These are phyloP conservation scores for Protobothrops mucrosquamatus DNA, from an alignment of 2,113 vertebrate genomes.

Conservation along the genomic window DNA sequence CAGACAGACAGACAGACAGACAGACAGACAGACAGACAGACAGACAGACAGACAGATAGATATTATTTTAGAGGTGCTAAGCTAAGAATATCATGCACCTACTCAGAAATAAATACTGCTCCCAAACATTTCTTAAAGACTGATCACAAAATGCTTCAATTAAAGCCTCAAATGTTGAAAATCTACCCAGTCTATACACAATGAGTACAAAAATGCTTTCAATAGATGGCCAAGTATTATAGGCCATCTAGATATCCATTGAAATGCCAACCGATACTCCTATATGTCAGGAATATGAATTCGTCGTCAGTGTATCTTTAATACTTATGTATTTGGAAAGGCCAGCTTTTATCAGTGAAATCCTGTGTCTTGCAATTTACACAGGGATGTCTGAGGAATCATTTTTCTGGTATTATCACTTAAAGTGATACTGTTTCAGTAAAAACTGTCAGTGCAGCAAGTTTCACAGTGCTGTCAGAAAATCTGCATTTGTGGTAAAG, in stretches of 20 bases:
- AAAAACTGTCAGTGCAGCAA: conserved; percentile 25
- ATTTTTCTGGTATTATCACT: neutral
- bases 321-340: neutral
- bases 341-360: neutral
- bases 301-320: neutral
- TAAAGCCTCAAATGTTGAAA: neutral
- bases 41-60: neutral
- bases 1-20: too few relatives aligned
- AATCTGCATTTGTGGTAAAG: conserved; percentile 31
- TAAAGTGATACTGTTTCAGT: conserved; percentile 9
- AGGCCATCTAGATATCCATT: neutral
- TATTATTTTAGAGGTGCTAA: neutral
- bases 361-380: neutral
- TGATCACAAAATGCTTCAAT: neutral
- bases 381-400: neutral
- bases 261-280: neutral
- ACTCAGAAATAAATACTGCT: neutral
- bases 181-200: neutral
- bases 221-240: neutral
- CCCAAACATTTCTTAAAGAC: neutral
- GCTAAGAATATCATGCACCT: neutral
- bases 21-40: neutral
- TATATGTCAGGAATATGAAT: neutral
- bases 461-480: conserved; percentile 33
- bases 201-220: neutral